phyloP scores from a whole-genome alignment of 2,888 invertebrate genomes.

The Sarcophaga rosellei region DNA sequence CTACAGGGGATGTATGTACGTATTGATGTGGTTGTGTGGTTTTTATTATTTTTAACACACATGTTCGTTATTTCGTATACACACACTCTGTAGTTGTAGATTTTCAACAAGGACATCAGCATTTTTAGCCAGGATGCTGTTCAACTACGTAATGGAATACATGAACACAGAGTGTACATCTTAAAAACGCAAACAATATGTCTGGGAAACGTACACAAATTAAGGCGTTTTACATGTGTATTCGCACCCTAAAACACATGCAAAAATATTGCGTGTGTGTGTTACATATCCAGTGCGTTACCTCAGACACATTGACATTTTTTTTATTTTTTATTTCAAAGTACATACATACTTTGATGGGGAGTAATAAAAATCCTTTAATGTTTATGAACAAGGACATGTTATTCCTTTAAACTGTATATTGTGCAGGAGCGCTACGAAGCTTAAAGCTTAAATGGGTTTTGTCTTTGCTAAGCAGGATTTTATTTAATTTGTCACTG shows the following conservation, averaged over 20 bases:
- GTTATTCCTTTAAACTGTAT: background rate
- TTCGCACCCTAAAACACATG: slow-evolving; percentile 16
- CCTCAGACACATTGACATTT: slow-evolving; percentile 3
- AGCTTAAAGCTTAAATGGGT: slow-evolving; percentile 46
- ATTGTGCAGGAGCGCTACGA: background rate
- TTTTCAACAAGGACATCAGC: slow-evolving; percentile 75
- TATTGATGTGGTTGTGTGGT: background rate
- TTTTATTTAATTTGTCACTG: background rate
- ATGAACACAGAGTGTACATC: background rate
- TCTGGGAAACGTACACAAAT: background rate
- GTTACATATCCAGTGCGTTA: slow-evolving; percentile 6
- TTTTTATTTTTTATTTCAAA: too few species aligned
- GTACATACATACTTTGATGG: too few species aligned
- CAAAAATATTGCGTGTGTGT: background rate
- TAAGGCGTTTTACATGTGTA: slow-evolving; percentile 8
- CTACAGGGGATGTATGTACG: background rate
- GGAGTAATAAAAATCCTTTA: too few species aligned
- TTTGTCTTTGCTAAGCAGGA: background rate
- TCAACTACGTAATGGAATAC: background rate
- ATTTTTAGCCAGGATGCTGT: slow-evolving; percentile 67
- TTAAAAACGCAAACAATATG: background rate
- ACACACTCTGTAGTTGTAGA: slow-evolving; percentile 78
- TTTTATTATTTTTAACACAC: slow-evolving; percentile 46
- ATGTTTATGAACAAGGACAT: background rate
- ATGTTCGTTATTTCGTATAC: slow-evolving; percentile 65